Evolutionary conservation across 2,888 invertebrate genomes (phyloP).

Genomic region (Pachydiplax longipennis): DNA sequence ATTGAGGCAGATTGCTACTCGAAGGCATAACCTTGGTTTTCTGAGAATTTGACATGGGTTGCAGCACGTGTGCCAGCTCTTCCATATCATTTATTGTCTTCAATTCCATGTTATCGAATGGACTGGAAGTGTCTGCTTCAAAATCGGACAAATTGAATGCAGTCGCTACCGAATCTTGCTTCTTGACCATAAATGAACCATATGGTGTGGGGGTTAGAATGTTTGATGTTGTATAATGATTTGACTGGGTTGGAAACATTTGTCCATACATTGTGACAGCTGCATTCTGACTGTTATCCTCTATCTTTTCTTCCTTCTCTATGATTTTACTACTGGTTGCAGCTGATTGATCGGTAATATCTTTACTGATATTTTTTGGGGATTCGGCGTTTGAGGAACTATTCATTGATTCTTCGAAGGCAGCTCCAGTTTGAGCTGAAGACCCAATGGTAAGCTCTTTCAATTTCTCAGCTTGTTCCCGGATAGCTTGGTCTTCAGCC

Average conservation of each 20-base stretch:
- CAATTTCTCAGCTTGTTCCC: constrained; percentile 67
- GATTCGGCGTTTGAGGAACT: background rate
- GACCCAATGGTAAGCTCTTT: constrained; percentile 69
- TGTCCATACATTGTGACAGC: background rate
- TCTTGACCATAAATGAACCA: constrained; percentile 7
- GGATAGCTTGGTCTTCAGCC: constrained; percentile 65
- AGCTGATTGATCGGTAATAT: background rate
- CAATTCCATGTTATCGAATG: constrained; percentile 91
- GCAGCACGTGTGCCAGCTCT: constrained; percentile 80
- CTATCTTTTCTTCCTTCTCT: background rate
- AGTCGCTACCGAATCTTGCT: constrained; percentile 42
- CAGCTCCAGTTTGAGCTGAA: constrained; percentile 65
- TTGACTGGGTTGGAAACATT: constrained; percentile 8
- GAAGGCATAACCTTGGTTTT: constrained; percentile 8
- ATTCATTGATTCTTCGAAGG: constrained; percentile 57
- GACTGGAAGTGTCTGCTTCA: constrained; percentile 90
- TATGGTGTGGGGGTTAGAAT: constrained; percentile 51
- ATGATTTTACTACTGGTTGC: background rate
- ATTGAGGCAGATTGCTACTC: background rate
- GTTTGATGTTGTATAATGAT: background rate
- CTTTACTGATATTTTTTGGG: background rate
- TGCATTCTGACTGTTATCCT: background rate
- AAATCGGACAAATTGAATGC: constrained; percentile 74
- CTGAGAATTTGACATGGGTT: constrained; percentile 45
- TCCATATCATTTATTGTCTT: constrained; percentile 94